Evolutionary conservation across 1,140 invertebrate genomes (phyloP), one percentile per base, ranked within the genome.

Genomic region (Procambarus clarkii): DNA sequence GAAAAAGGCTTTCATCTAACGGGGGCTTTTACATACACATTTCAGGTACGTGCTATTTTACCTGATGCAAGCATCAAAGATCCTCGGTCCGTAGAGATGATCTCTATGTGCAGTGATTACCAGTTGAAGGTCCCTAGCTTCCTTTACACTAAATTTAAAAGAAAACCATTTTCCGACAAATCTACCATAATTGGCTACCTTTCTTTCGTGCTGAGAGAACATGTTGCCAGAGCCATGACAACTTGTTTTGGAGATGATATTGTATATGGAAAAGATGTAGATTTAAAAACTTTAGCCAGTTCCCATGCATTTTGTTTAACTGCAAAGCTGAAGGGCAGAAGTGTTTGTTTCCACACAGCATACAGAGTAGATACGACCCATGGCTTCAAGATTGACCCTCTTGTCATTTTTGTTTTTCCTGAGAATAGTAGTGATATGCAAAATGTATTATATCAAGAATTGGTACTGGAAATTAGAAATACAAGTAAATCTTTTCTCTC

Each of bases 1-100:
- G 95, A 96, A 78, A 95, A 96, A 94, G 93, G 95, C 76, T 96
- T 96, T 93, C 94, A 95, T 93, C 95, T 94, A 45, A 91, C 94
- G 44, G 94, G 94, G 71, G 95, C 95, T 9, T 92, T 96, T 7
- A 95, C 94, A 34, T 95, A 96, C 94, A 93, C 95, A 85, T 96
- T 96, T 91, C 83, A 78, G 86, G 93, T 93, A 44, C 54, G 54
- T 21, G 45, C 21, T 54, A 21, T 77, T 3, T 7, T 18, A 34
- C n/a, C 86, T n/a, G 77, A 86, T 46, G 2, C 9, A 24, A 18
- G 54, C 2, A 13, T 24, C 45, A 11, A 44, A 18, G 74, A 54
- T 34, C 71, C 81, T 8, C n/a, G 15, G 50, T n/a, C 44, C 18
- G 82, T 21, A 13, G 24, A 71, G 15, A 48, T 8, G 45, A 64